Evolutionary conservation across 2,113 vertebrate genomes (phyloP).

Genomic region (Okapia johnstoni): DNA sequence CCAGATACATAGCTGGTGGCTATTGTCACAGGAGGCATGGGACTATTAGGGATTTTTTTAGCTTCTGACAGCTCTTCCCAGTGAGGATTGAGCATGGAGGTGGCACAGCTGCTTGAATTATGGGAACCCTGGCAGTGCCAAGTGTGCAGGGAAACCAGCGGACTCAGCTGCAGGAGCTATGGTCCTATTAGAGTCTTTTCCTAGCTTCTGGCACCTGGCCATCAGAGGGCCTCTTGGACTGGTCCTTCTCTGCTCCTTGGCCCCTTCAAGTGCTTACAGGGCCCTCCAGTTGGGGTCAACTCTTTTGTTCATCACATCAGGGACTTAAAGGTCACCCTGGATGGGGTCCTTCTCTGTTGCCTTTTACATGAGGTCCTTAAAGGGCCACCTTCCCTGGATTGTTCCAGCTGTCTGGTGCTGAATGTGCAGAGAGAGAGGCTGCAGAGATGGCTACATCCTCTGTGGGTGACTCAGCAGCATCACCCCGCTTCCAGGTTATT

Average conservation of each 20-base stretch:
- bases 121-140: background rate
- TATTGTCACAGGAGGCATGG: background rate
- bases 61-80: background rate
- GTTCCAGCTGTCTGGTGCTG: background rate
- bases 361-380: background rate
- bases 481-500: background rate
- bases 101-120: background rate
- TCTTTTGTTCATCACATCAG: background rate
- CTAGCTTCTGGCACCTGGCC: background rate
- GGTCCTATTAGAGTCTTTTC: background rate
- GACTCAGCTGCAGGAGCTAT: background rate
- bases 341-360: background rate
- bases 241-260: background rate
- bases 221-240: background rate
- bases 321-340: background rate
- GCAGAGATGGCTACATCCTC: fast-evolving
- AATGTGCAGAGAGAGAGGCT: background rate
- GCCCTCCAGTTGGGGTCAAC: background rate
- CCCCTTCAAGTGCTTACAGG: background rate
- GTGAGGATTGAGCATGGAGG: background rate
- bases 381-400: background rate
- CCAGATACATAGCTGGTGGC: background rate
- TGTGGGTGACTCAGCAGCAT: background rate
- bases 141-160: background rate
- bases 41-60: background rate